Evolutionary conservation across 2,888 invertebrate genomes (phyloP).

Genomic region (Apoda limacodes): DNA sequence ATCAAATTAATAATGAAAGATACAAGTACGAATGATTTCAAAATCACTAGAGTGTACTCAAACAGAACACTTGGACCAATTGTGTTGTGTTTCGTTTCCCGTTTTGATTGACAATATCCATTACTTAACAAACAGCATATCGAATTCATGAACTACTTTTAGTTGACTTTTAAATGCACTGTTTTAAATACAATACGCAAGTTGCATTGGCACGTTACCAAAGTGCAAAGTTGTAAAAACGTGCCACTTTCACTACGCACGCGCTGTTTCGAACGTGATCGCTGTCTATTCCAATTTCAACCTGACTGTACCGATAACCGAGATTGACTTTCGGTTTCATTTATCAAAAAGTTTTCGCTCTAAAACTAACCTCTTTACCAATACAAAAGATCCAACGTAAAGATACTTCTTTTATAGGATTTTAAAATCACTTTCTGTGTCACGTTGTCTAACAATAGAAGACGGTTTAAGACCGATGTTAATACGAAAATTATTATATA

Average conservation of each 20-base stretch:
- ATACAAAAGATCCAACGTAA: slow-evolving; percentile 24
- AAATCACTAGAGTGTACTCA: too few relatives aligned
- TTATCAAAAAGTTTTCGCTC: slow-evolving; percentile 27
- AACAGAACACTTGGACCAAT: too few relatives aligned
- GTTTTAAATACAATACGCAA: slow-evolving; percentile 7
- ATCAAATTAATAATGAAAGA: too few relatives aligned
- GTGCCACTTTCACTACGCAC: slow-evolving; percentile 38
- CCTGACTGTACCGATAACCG: slow-evolving; percentile 23
- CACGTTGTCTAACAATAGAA: slow-evolving; percentile 31
- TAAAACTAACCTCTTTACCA: slow-evolving; percentile 2
- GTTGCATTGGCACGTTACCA: slow-evolving; percentile 11
- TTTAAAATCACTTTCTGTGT: slow-evolving; percentile 44
- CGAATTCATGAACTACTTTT: too few relatives aligned
- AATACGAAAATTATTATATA: slow-evolving; percentile 21
- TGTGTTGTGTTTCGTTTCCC: too few relatives aligned
- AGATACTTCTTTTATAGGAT: slow-evolving; percentile 23
- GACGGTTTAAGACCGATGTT: slow-evolving; percentile 16
- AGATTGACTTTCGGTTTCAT: slow-evolving; percentile 46
- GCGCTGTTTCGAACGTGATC: slow-evolving; percentile 28
- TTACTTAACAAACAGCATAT: too few relatives aligned
- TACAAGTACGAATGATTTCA: too few relatives aligned
- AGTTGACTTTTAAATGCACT: slow-evolving; percentile 1
- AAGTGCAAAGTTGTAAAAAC: slow-evolving; percentile 13
- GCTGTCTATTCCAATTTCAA: slow-evolving; percentile 25
- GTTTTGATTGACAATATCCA: too few relatives aligned